Evolutionary conservation across 2,113 vertebrate genomes (phyloP).

Genomic region (Thryonomys swinderianus): DNA sequence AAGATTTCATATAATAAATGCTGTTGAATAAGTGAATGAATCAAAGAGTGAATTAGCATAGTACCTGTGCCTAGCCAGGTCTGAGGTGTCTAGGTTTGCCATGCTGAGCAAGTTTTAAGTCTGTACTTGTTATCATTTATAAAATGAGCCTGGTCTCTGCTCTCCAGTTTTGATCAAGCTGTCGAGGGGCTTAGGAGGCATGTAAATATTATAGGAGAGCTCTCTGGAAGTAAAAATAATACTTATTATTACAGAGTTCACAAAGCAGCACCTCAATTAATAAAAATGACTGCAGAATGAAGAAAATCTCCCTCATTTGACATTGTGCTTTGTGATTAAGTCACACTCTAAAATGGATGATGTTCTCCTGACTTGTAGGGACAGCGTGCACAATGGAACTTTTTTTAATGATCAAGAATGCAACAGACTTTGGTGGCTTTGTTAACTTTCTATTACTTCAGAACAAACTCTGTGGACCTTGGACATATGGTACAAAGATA

Average conservation of each 20-base stretch:
- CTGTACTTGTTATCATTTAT: background rate
- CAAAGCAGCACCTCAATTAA: background rate
- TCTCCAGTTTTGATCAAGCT: background rate
- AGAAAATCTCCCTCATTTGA: background rate
- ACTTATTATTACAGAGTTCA: background rate
- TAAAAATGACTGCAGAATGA: background rate
- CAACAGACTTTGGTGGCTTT: background rate
- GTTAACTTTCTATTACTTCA: constrained; percentile 15
- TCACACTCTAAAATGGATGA: background rate
- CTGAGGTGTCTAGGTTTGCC: constrained; percentile 16
- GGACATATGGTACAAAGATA: background rate
- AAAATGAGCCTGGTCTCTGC: constrained; percentile 3
- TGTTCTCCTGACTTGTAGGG: background rate
- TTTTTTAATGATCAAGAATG: background rate
- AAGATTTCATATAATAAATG: background rate
- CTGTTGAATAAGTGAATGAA: background rate
- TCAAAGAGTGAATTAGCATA: background rate
- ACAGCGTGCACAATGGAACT: background rate
- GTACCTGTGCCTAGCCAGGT: background rate
- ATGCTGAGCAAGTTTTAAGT: background rate
- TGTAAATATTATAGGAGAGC: background rate
- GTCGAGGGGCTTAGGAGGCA: background rate
- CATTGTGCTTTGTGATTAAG: background rate
- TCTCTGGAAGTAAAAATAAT: background rate
- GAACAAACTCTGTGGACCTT: background rate